A percentile compares a stretch with the other conserved stretches of the same genome.
Evolutionary conservation across 2,113 vertebrate genomes (phyloP).

Genomic region (Edolisoma coerulescens): DNA sequence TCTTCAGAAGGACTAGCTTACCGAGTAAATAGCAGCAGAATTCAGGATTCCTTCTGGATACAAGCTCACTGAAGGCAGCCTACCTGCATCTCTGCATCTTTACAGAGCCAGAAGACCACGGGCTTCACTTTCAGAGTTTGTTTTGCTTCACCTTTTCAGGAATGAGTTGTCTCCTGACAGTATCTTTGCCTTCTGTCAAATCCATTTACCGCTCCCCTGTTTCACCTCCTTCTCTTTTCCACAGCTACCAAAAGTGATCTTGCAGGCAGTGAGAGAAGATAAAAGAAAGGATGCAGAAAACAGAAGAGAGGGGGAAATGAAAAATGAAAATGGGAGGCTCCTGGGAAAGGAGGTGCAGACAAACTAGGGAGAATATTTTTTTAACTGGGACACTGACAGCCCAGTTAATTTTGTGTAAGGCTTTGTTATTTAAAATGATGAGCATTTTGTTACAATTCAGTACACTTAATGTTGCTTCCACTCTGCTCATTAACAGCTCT

Average conservation of each 20-base stretch:
- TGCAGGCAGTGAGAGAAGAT: background rate
- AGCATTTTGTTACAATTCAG: conserved; percentile 43
- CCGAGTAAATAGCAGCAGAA: background rate
- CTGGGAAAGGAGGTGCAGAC: background rate
- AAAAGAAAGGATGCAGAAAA: background rate
- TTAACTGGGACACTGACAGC: background rate
- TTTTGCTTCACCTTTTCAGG: background rate
- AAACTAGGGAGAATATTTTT: background rate
- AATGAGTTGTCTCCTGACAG: background rate
- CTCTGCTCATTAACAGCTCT: conserved; percentile 17
- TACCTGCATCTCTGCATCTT: background rate
- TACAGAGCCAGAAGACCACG: background rate
- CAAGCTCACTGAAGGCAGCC: background rate
- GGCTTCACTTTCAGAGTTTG: background rate
- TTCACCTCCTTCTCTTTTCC: background rate
- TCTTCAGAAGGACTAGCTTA: background rate
- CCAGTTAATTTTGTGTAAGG: conserved; percentile 14
- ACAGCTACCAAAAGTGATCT: background rate
- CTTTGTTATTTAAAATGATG: conserved; percentile 37
- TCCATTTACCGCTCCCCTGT: background rate
- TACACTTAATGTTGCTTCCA: conserved; percentile 30
- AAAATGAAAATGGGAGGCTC: background rate
- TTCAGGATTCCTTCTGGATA: background rate
- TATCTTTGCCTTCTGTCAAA: background rate
- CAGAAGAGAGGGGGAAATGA: background rate